These are phyloP conservation scores for Caloenas nicobarica DNA, from an alignment of 2,113 vertebrate species.

Conservation along the genomic window DNA sequence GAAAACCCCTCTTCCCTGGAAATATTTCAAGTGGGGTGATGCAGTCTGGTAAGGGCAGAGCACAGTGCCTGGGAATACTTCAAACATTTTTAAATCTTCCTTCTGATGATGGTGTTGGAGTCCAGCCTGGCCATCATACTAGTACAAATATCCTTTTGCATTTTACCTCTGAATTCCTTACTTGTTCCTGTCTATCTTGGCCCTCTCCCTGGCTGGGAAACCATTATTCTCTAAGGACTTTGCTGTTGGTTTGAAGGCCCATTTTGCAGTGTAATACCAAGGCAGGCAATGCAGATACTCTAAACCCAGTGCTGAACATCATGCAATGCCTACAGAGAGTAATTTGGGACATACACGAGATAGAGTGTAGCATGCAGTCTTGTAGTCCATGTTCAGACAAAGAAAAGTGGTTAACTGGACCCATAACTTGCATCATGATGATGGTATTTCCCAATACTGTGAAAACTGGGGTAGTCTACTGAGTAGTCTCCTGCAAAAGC, in stretches of 20 bases:
- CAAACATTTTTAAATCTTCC: neutral
- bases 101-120: neutral
- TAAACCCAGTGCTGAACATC: neutral
- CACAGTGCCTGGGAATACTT: neutral
- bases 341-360: neutral
- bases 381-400: neutral
- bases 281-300: neutral
- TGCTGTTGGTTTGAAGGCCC: neutral
- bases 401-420: neutral
- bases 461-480: neutral
- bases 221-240: neutral
- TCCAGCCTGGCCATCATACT: neutral
- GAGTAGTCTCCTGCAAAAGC: neutral
- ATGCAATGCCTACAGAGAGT: neutral
- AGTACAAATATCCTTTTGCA: neutral
- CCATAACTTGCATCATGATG: neutral
- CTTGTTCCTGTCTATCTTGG: neutral
- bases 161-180: neutral
- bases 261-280: neutral
- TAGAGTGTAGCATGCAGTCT: neutral
- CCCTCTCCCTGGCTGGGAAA: neutral
- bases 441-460: neutral
- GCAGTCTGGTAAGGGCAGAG: neutral
- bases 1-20: neutral
- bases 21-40: neutral